Evolutionary conservation across 2,113 vertebrate species (phyloP), one percentile per base, ranked within the genome.

Genomic region (Hemicordylus capensis): DNA sequence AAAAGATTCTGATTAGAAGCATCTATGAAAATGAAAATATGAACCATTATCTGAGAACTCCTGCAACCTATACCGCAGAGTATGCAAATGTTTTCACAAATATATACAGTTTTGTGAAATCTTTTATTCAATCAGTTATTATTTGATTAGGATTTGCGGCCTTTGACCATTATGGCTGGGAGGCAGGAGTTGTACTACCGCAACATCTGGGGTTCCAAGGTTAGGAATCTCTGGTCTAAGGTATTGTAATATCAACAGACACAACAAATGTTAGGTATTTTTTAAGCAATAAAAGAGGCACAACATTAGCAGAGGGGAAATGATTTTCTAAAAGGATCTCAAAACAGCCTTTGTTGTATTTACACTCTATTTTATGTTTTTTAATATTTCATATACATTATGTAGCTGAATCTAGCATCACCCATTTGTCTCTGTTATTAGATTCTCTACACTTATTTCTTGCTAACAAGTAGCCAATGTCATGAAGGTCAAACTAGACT

Each of bases 81-180:
- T 44, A 72, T 28, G 42, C 70, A 72, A 72, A 72, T 12, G 22
- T 72, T 72, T 56, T 56, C 8, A 6, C 44, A 74, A 26, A 48
- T 51, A 6, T 48, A 48, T 31, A 26, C 15, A 48, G 28, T 22
- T 74, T 31, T 74, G 14, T 48, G 8, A 37, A 4, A 72, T 2
- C 0, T n/a, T 59, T 7, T 2, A 81, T 59, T n/a, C 69, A 39
- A 11, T 2, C 37, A 14, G 0, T 1, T n/a, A n/a, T n/a, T n/a
- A n/a, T n/a, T n/a, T n/a, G n/a, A n/a, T n/a, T n/a, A n/a, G n/a
- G n/a, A n/a, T n/a, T n/a, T n/a, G n/a, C n/a, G n/a, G n/a, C n/a
- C n/a, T n/a, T n/a, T n/a, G n/a, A n/a, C n/a, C n/a, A n/a, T n/a
- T n/a, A n/a, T n/a, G n/a, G n/a, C n/a, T n/a, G n/a, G n/a, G n/a